Percentiles rank a stretch among this genome's conserved stretches.
Conservation (phyloP, 2,113 vertebrate genomes). For the Uria aalge region DNA sequence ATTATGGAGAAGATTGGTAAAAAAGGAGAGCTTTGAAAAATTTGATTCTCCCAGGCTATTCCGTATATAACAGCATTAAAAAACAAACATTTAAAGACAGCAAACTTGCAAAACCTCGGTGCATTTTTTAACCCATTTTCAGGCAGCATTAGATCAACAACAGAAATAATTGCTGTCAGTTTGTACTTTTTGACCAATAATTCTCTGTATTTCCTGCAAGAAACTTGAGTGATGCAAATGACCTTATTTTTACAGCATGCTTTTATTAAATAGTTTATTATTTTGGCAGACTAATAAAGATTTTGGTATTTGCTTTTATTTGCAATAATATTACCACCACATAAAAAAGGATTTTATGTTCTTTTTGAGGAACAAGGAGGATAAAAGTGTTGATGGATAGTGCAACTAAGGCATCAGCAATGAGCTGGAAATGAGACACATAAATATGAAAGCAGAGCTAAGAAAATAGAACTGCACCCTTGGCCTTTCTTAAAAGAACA, state of each 20-base stretch:
- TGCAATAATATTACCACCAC: constrained; percentile 89
- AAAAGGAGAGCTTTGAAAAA: constrained; percentile 43
- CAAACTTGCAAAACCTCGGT: constrained; percentile 64
- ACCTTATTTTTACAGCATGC: constrained; percentile 90
- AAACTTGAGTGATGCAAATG: constrained; percentile 88
- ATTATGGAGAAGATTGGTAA: not conserved
- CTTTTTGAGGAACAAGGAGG: constrained; percentile 90
- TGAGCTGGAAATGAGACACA: constrained; percentile 96
- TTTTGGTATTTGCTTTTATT: constrained; percentile 93
- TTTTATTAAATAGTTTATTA: constrained; percentile 95
- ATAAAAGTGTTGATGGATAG: constrained; percentile 97
- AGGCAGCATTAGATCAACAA: constrained; percentile 63
- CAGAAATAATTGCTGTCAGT: constrained; percentile 78
- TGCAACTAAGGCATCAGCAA: constrained; percentile 90
- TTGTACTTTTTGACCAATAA: constrained; percentile 82
- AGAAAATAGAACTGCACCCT: constrained; percentile 91
- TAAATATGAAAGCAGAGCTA: constrained; percentile 96
- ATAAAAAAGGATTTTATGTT: constrained; percentile 94
- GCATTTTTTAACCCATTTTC: constrained; percentile 68
- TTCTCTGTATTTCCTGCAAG: constrained; percentile 78
- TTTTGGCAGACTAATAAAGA: constrained; percentile 92
- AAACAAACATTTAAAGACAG: constrained; percentile 59
- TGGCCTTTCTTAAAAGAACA: constrained; percentile 95
- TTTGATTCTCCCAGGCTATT: not conserved
- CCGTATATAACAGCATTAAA: constrained; percentile 44